Evolutionary conservation across 2,113 vertebrate species (phyloP), one percentile per base, ranked within the genome.

Genomic region (Holacanthus passer): DNA sequence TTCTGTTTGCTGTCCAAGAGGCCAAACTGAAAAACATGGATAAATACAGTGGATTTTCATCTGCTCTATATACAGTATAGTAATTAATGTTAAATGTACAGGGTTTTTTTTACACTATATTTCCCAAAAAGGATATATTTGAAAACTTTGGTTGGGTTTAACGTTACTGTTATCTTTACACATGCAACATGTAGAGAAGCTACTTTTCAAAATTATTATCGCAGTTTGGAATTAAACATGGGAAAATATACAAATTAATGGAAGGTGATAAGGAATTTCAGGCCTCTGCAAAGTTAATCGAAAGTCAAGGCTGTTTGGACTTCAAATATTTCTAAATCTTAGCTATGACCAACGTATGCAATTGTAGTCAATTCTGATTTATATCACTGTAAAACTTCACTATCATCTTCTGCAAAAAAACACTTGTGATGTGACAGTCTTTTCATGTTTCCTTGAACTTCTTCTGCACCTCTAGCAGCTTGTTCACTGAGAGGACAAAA

Each of bases 401-500:
- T n/a, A n/a, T 37, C 4, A 4, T 37, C 2, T 52, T 10, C n/a
- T 63, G 24, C 32, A 7, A n/a, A 7, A 13, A 29, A 2, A 14
- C n/a, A 13, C 16, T 20, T 72, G 13, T 48, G 31, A 72, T 29
- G 27, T 27, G 39, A 13, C 22, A 64, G 17, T 58, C 10, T 50
- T 72, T 50, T 41, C n/a, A 6, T 70, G 31, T 76, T 73, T 74
- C 50, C 41, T 9, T 62, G n/a, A 73, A 62, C 19, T 17, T 81
- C 14, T 62, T 37, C 37, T 81, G 24, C 24, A 52, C 13, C 22
- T 41, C 12, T 60, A 16, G 11, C 24, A 32, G 52, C 6, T 56
- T 66, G 41, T 50, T 76, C 73, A 72, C 19, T 67, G 22, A n/a
- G 53, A 72, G 14, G 32, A 65, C 32, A 35, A 48, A 59, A 13